These are phyloP conservation scores for Holothuria scabra DNA, from an alignment of 53 echinoderm and acorn worm genomes.

Conservation along the genomic window DNA sequence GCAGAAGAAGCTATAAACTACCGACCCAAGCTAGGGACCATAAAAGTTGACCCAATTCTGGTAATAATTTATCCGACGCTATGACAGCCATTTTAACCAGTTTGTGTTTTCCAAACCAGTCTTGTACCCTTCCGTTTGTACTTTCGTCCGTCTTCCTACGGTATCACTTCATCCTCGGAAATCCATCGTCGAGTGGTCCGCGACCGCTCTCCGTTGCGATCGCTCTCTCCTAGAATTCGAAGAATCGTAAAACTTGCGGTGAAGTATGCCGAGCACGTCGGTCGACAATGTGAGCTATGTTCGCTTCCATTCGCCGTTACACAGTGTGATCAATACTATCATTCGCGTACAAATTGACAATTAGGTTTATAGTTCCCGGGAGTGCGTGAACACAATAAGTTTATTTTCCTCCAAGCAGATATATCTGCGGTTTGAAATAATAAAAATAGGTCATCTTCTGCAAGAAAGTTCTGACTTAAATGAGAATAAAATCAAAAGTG, in stretches of 20 bases:
- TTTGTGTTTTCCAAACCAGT: not conserved
- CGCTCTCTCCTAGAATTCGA: not conserved
- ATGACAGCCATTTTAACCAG: not conserved
- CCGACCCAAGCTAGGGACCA: not conserved
- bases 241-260: conserved; percentile 31
- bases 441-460: no score
- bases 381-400: not conserved
- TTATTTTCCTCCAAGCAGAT: no score
- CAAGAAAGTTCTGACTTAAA: no score
- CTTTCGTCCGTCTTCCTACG: not conserved
- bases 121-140: conserved; percentile 12
- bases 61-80: not conserved
- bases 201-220: not conserved
- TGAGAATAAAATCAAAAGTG: no score
- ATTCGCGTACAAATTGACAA: conserved; percentile 20
- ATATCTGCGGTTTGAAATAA: no score
- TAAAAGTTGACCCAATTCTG: conserved; percentile 29
- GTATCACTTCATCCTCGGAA: not conserved
- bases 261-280: conserved; percentile 25
- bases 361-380: conserved; percentile 35
- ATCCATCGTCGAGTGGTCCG: conserved; percentile 29
- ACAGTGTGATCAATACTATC: conserved; percentile 6
- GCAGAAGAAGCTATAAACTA: not conserved
- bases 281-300: not conserved
- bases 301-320: not conserved